phyloP scores from a whole-genome alignment of 2,797 vertebrate genomes.

The Percopsis omiscomaycus region DNA sequence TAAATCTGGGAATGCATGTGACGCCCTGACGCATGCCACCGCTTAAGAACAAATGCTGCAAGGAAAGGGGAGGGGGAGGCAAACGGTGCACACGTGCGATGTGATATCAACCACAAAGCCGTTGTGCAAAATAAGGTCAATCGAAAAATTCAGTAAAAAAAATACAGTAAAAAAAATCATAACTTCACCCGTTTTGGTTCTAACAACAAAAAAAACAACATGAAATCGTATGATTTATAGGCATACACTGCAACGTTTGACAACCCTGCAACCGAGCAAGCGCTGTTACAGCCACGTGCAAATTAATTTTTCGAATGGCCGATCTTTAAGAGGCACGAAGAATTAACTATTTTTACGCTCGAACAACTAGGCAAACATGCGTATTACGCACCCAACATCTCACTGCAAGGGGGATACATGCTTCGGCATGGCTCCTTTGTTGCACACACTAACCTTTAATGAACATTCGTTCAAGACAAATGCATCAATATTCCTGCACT shows the following conservation, averaged over 20 bases:
- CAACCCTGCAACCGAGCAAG: too few species aligned
- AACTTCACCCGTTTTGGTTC: neutral
- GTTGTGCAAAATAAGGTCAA: neutral
- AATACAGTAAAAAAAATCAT: neutral
- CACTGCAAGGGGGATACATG: conserved; percentile 24
- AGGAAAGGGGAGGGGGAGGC: neutral
- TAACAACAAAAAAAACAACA: too few species aligned
- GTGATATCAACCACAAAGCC: conserved; percentile 35
- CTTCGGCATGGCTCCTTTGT: conserved; percentile 58
- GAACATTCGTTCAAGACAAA: too few species aligned
- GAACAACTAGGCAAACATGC: neutral
- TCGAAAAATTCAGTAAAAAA: neutral
- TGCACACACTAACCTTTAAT: conserved; percentile 51
- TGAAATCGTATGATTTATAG: too few species aligned
- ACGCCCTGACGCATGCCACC: conserved; percentile 1
- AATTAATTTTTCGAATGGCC: too few species aligned
- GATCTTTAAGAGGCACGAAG: too few species aligned
- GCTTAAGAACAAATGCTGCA: conserved; percentile 6
- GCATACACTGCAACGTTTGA: too few species aligned
- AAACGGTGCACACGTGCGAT: conserved; percentile 33
- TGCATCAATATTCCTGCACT: neutral
- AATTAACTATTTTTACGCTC: too few species aligned
- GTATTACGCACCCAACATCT: conserved; percentile 8
- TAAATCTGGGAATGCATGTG: neutral
- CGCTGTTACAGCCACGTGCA: too few species aligned